Evolutionary conservation across 2,113 vertebrate species (phyloP).

Genomic region (Gopherus evgoodei): DNA sequence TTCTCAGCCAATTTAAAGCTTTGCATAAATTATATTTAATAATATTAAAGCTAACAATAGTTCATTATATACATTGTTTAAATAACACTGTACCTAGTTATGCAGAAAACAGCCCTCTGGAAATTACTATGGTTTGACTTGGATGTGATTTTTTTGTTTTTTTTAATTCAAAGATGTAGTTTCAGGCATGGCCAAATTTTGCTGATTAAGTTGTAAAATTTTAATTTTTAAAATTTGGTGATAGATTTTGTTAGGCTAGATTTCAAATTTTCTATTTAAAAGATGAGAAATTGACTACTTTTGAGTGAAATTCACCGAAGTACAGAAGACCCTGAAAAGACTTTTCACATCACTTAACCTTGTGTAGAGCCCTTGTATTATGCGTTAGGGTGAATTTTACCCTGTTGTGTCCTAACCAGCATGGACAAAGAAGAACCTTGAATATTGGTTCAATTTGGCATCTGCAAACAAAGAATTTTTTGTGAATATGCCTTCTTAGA

Average conservation of each 20-base stretch:
- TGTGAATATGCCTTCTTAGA: not conserved
- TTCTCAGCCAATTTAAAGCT: conserved; percentile 74
- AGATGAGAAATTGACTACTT: not conserved
- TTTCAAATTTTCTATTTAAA: not conserved
- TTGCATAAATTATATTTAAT: conserved; percentile 78
- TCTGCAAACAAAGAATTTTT: not conserved
- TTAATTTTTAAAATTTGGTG: not conserved
- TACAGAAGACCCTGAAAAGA: accelerated
- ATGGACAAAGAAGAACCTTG: not conserved
- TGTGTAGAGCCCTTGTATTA: not conserved
- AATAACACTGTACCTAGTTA: conserved; percentile 68
- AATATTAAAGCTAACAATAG: conserved; percentile 72
- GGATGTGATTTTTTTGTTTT: not conserved
- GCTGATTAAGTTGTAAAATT: conserved; percentile 25
- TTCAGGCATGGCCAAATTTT: not conserved
- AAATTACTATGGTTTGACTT: conserved; percentile 56
- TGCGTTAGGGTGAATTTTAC: not conserved
- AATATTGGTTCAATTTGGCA: not conserved
- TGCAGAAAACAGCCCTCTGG: conserved; percentile 50
- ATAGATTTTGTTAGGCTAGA: not conserved
- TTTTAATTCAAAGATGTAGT: conserved; percentile 53
- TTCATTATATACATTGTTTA: conserved; percentile 75
- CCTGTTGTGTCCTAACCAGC: not conserved
- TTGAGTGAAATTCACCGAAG: not conserved
- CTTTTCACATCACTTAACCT: not conserved